Conservation (phyloP, 2,113 vertebrate genomes). For the Nematolebias whitei region DNA sequence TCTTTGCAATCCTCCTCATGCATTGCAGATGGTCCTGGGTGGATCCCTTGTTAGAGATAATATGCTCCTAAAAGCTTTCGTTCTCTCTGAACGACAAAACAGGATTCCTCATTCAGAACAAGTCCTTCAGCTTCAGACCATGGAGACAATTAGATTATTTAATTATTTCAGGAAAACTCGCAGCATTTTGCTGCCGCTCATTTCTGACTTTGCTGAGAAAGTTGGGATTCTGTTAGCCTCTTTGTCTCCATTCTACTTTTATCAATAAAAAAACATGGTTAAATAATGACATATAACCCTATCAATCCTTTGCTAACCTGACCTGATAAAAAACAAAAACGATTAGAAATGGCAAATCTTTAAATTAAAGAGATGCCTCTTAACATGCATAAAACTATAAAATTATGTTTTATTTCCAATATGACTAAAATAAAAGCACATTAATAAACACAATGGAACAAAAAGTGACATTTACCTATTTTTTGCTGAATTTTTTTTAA, state of each 20-base stretch:
- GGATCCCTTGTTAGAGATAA: slow-evolving; percentile 64
- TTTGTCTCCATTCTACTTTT: slow-evolving; percentile 23
- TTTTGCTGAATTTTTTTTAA: too few species aligned
- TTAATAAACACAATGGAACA: too few species aligned
- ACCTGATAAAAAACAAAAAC: slow-evolving; percentile 42
- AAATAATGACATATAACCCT: slow-evolving; percentile 44
- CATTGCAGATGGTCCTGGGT: slow-evolving; percentile 48
- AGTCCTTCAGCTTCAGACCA: slow-evolving; percentile 51
- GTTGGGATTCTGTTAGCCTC: slow-evolving; percentile 3
- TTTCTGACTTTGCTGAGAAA: slow-evolving; percentile 18
- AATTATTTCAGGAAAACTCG: slow-evolving; percentile 48
- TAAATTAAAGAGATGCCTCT: too few species aligned
- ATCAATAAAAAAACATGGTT: slow-evolving; percentile 49
- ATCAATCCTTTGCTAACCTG: slow-evolving; percentile 39
- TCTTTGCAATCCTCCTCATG: slow-evolving; percentile 40
- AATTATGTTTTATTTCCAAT: too few species aligned
- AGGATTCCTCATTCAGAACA: slow-evolving; percentile 52
- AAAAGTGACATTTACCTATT: too few species aligned
- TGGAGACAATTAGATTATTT: slow-evolving; percentile 56
- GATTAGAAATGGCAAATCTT: too few species aligned
- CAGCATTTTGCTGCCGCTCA: slow-evolving; percentile 37
- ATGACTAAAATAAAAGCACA: too few species aligned
- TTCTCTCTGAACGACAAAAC: slow-evolving; percentile 45
- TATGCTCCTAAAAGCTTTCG: slow-evolving; percentile 65
- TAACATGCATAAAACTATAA: too few species aligned